Base-by-base conservation (phyloP, 2,113 vertebrate species). In the Otis tarda region DNA sequence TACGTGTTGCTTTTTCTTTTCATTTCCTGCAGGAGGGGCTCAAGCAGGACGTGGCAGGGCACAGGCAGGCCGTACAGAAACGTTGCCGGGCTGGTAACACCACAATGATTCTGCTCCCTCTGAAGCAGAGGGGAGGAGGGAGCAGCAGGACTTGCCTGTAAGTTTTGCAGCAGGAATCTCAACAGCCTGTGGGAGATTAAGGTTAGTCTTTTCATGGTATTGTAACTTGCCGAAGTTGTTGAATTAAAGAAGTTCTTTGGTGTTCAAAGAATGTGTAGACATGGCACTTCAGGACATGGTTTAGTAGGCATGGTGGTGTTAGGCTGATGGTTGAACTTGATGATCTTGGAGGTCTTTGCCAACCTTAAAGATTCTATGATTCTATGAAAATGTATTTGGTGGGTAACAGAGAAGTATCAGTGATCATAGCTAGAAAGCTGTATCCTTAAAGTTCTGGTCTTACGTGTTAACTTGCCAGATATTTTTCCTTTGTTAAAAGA, bases 51-150 rank as follows among this genome's bases (percentile, higher is more conserved):
- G 53, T 31, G 60, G 37, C 19, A 49, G 14, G 2, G 21, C 6
- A 5, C 0, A 1, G 7, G 23, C 24, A 15, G 4, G 4, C 33
- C 63, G n/a, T 14, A 30, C 10, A 18, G 17, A 14, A 21, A 14
- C 25, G 61, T 41, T 82, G 13, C 5, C 5, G 5, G 5, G 3
- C 27, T 79, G 37, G 25, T 35, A 60, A 60, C 85, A 31, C 3
- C 3, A 10, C 14, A 11, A 6, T 35, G 75, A 13, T 49, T 80
- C 59, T 84, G 9, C 7, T 84, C 3, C 30, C 39, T 82, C 28
- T n/a, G 16, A 59, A 57, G 14, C 14, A 55, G 18, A 61, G 43
- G 14, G 7, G 20, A 84, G 8, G 31, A 47, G 67, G 55, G 17
- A 69, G 13, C 28, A 82, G 17, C 17, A n/a, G n/a, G 25, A 75